Conservation (phyloP, 2,888 invertebrate species). For the Schizaphis graminum region DNA sequence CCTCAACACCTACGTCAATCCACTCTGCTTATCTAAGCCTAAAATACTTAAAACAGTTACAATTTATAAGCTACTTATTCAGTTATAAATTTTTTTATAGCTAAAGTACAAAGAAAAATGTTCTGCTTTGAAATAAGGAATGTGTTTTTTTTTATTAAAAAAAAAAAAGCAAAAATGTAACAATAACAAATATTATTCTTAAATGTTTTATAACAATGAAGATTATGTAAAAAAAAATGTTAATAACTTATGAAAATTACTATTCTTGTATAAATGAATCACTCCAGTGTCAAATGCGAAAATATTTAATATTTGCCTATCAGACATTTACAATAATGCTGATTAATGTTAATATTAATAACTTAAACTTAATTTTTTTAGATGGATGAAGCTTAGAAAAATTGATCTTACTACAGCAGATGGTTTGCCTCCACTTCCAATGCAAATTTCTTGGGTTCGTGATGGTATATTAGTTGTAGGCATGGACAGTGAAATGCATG, state of each 20-base stretch:
- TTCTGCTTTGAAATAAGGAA: neutral
- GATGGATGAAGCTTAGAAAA: constrained; percentile 94
- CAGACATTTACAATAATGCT: neutral
- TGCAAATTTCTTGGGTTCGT: constrained; percentile 99
- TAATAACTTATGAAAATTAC: neutral
- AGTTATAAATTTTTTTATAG: neutral
- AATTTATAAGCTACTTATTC: neutral
- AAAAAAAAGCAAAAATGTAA: neutral
- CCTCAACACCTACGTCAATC: neutral
- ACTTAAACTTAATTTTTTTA: constrained; percentile 66
- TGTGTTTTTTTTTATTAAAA: neutral
- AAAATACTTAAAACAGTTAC: neutral
- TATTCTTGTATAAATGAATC: neutral
- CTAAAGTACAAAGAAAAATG: neutral
- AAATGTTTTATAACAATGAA: neutral
- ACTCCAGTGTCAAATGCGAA: neutral
- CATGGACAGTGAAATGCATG: constrained; percentile 99
- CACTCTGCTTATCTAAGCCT: neutral
- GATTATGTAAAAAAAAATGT: neutral
- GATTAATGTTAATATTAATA: neutral
- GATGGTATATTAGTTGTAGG: constrained; percentile 98
- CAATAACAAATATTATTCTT: neutral
- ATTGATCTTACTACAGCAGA: constrained; percentile 94
- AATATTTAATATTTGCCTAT: neutral
- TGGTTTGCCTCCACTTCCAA: constrained; percentile 94